Percentiles rank a stretch among this genome's conserved stretches.
These are phyloP conservation scores for Mimachlamys varia DNA, from an alignment of 2,888 invertebrate genomes.

Conservation along the genomic window DNA sequence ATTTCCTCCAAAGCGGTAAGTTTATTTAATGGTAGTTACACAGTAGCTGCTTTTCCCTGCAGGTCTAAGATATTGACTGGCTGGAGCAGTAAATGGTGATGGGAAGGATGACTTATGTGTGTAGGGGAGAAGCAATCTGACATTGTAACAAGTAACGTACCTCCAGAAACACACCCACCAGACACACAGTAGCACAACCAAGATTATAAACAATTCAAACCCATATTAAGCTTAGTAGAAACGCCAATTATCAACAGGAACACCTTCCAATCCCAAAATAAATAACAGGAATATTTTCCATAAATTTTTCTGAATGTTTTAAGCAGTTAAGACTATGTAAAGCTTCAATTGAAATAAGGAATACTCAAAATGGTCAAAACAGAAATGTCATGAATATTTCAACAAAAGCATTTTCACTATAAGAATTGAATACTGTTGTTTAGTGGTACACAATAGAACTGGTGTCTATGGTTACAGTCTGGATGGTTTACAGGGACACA, in stretches of 20 bases:
- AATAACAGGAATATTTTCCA: not conserved
- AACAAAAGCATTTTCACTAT: not conserved
- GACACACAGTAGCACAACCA: not conserved
- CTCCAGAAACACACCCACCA: not conserved
- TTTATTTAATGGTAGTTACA: too few relatives aligned
- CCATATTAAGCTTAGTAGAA: not conserved
- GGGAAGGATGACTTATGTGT: too few relatives aligned
- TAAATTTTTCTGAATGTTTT: not conserved
- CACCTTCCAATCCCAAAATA: not conserved
- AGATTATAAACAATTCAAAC: constrained; percentile 13
- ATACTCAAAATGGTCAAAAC: not conserved
- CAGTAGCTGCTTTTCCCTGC: too few relatives aligned
- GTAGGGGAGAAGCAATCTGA: not conserved
- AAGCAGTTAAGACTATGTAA: not conserved
- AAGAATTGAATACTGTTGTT: not conserved
- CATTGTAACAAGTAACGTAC: not conserved
- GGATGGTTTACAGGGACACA: too few relatives aligned
- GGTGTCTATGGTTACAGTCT: too few relatives aligned
- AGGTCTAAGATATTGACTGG: too few relatives aligned
- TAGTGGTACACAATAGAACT: not conserved
- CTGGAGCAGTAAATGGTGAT: too few relatives aligned
- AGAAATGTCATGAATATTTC: not conserved
- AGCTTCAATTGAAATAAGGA: not conserved
- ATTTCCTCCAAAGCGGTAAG: too few relatives aligned
- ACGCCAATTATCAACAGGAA: not conserved